Base-by-base conservation (phyloP, 2,113 vertebrate species). In the Hipposideros armiger region DNA sequence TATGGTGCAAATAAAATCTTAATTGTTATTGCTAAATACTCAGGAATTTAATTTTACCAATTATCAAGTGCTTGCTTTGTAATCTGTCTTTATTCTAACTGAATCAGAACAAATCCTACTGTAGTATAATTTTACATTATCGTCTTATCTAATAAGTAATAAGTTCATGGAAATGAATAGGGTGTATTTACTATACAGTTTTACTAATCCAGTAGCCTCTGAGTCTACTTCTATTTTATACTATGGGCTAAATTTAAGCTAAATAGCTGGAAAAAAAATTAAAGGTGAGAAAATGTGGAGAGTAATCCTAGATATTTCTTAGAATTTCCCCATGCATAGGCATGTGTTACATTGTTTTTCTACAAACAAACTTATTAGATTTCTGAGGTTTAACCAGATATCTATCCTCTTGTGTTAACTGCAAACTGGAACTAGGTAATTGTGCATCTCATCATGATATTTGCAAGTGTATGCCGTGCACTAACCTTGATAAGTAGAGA, bases 41-140 rank as follows among this genome's bases (percentile, higher is more conserved):
- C 32, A n/a, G 85, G 64, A 95, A 83, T 76, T 89, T 83, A 86
- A 66, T 95, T 91, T 95, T 81, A 28, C 82, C 64, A 83, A 47
- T 94, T 93, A 87, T 36, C 36, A 77, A 67, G 40, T 50, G 19
- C 28, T 77, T 77, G 17, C 52, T 87, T 54, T 82, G 11, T 94
- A 86, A 94, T 87, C 73, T 86, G 73, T 47, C n/a, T 64, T 96
- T 87, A 62, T 66, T 60, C 64, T 60, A 5, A 78, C 22, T 62
- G 54, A 77, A 54, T 80, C 58, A 36, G 32, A 92, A 92, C 11
- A 94, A 95, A 95, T 91, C 50, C 70, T 74, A 19, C 45, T 88
- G 1, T 62, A 42, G 26, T 60, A 42, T 22, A 26, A 20, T 36
- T 19, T 92, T 83, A 80, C 62, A 70, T 94, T 82, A 64, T 36